Base-by-base conservation (phyloP, 2,888 invertebrate genomes). In the Dermolepida albohirtum region DNA sequence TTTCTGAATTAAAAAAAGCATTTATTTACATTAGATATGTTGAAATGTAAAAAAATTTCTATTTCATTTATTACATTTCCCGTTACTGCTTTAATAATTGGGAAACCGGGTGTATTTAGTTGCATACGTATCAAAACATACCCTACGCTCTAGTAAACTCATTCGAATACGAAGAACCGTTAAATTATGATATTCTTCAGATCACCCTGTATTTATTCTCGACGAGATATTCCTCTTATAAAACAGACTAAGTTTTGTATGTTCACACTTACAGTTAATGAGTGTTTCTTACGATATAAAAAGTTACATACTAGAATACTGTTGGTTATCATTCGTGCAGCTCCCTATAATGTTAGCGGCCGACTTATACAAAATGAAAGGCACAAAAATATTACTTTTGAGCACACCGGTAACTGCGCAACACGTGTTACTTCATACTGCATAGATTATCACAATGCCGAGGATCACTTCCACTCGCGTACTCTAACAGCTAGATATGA, bases 401-500 rank as follows among this genome's bases (percentile, higher is more conserved):
- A 63, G 52, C 67, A 67, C 63, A 44, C 67, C 43, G 41, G 57
- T 50, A 16, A 10, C 52, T 59, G 64, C 34, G 29, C 14, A 66
- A 49, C n/a, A 54, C 44, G 5, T 54, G 8, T 40, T 41, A 41
- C 50, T 52, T 51, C 47, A 50, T 55, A 54, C 22, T 34, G 17
- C 55, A 41, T 29, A 62, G 39, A 43, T 57, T 63, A 69, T 69
- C 69, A 69, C 66, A 69, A 54, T 64, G 22, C 59, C 51, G 40
- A 59, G 50, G 40, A 62, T 62, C 54, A 66, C 62, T 29, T 43
- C 12, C 39, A n/a, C 27, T 67, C 39, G 34, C 29, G 29, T 59
- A 50, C 29, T 17, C n/a, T 64, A 64, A 1, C 5, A 6, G 41
- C 73, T 77, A 81, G 69, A 82, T 81, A 71, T 82, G 80, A 66